Evolutionary conservation across 92 coral and sea anemone species (phyloP).

Genomic region (Heliopora coerulea): DNA sequence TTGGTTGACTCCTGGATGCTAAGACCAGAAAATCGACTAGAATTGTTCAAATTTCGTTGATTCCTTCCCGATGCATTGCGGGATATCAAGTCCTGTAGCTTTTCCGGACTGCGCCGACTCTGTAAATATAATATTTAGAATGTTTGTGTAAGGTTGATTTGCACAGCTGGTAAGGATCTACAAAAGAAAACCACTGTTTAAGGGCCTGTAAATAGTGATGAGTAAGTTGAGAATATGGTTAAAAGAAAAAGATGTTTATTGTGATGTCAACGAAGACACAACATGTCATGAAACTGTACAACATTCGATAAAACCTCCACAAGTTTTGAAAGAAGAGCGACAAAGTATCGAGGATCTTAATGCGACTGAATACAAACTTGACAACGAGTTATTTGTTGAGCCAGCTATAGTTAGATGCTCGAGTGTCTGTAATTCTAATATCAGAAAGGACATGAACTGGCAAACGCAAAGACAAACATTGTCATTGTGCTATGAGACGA

Average conservation of each 20-base stretch:
- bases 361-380: constrained; percentile 36
- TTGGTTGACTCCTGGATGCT: too few species aligned
- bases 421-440: neutral
- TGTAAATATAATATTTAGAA: too few species aligned
- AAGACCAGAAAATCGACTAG: too few species aligned
- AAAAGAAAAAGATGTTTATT: constrained; percentile 36
- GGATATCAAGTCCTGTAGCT: too few species aligned
- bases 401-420: constrained; percentile 16
- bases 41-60: too few species aligned
- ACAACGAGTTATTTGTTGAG: constrained; percentile 24
- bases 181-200: too few species aligned
- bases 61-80: too few species aligned
- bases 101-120: too few species aligned
- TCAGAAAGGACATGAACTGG: constrained; percentile 7
- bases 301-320: neutral
- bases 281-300: constrained; percentile 60
- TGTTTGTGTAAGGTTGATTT: too few species aligned
- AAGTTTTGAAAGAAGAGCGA: neutral
- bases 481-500: constrained; percentile 8
- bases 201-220: neutral
- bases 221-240: constrained; percentile 31
- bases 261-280: constrained; percentile 80
- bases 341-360: constrained; percentile 2
- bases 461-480: constrained; percentile 4
- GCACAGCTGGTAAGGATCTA: too few species aligned